phyloP scores from a whole-genome alignment of 2,888 invertebrate species.

The Pseudococcus jackbeardsleyi region DNA sequence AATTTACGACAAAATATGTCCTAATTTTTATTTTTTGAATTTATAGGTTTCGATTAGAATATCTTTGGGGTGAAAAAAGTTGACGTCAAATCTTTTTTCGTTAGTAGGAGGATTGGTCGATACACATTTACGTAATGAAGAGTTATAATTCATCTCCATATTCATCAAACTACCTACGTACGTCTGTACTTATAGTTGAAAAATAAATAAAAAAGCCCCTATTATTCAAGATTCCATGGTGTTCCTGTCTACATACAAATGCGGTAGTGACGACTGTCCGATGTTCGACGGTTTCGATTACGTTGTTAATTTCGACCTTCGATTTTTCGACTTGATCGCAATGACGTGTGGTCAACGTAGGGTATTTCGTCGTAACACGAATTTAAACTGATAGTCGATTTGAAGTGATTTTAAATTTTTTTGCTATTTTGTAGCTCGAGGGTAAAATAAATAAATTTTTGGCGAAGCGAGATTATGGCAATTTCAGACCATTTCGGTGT shows the following conservation, averaged over 20 bases:
- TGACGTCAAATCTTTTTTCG: not conserved
- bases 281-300: not conserved
- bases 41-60: too few species aligned
- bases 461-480: not conserved
- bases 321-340: not conserved
- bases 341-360: not conserved
- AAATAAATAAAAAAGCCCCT: slow-evolving; percentile 29
- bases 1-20: too few species aligned
- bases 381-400: slow-evolving; percentile 19
- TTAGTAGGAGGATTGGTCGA: not conserved
- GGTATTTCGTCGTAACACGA: not conserved
- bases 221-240: not conserved
- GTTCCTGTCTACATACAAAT: not conserved
- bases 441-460: not conserved
- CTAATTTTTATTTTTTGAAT: too few species aligned
- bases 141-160: not conserved
- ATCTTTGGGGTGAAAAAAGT: not conserved
- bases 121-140: not conserved
- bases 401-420: not conserved
- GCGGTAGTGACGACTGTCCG: not conserved
- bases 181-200: not conserved
- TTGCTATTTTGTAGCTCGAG: not conserved
- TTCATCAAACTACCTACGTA: not conserved
- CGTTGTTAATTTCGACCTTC: slow-evolving; percentile 40
- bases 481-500: too few species aligned